These are phyloP conservation scores for Pachycephus smyrnensis DNA, from an alignment of 2,888 invertebrate species.

Conservation along the genomic window DNA sequence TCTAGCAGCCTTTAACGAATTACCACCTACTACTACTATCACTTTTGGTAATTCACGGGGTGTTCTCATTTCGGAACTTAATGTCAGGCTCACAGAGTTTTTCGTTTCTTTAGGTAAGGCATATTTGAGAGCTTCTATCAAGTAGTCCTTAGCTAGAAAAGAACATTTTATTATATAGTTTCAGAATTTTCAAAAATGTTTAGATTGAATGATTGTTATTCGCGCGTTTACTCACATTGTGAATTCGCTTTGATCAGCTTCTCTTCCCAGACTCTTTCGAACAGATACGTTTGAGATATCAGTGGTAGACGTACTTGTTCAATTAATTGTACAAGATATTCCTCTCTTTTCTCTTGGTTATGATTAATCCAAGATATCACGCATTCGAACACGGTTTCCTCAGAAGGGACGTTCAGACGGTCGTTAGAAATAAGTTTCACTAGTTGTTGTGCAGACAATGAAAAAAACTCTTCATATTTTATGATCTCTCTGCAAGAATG, in stretches of 20 bases:
- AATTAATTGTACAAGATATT: slow-evolving; percentile 82
- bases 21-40: slow-evolving; percentile 91
- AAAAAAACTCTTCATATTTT: slow-evolving; percentile 89
- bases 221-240: slow-evolving; percentile 70
- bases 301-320: slow-evolving; percentile 94
- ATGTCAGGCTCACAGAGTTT: slow-evolving; percentile 84
- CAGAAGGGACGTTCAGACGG: slow-evolving; percentile 85
- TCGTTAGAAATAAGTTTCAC: slow-evolving; percentile 87
- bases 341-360: slow-evolving; percentile 76
- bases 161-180: too few species aligned
- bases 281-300: slow-evolving; percentile 89
- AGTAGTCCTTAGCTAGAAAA: slow-evolving; percentile 78
- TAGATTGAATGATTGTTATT: too few species aligned
- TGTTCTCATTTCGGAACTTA: slow-evolving; percentile 85
- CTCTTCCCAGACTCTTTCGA: slow-evolving; percentile 90
- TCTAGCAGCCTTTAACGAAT: slow-evolving; percentile 96
- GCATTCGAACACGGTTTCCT: slow-evolving; percentile 90
- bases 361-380: slow-evolving; percentile 84
- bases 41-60: slow-evolving; percentile 87
- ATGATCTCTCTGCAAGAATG: slow-evolving; percentile 78
- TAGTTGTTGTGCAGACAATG: slow-evolving; percentile 80
- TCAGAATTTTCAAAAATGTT: too few species aligned
- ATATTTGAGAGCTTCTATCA: slow-evolving; percentile 95
- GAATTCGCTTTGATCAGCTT: slow-evolving; percentile 85
- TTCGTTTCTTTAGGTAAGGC: slow-evolving; percentile 88